These are phyloP conservation scores for Drosophila trichaetosa DNA, from an alignment of 2,888 invertebrate genomes.

Conservation along the genomic window DNA sequence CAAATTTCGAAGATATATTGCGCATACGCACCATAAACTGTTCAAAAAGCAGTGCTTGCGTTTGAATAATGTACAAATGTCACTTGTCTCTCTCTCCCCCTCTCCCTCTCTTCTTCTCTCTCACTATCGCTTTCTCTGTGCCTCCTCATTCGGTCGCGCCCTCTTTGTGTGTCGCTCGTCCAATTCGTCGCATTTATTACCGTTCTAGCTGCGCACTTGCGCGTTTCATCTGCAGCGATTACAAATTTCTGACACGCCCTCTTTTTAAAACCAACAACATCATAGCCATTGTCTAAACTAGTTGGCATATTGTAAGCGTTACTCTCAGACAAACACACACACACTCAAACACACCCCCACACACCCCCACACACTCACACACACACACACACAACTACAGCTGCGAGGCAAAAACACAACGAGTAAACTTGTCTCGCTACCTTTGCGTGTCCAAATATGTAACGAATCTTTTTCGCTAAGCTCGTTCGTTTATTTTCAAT, in stretches of 20 bases:
- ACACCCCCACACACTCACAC: constrained; percentile 10
- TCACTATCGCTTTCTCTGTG: not conserved
- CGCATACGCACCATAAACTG: constrained; percentile 49
- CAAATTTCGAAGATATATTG: constrained; percentile 32
- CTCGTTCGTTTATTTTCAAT: constrained; percentile 24
- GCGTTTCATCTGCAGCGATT: constrained; percentile 57
- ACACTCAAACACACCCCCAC: constrained; percentile 14
- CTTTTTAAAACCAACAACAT: constrained; percentile 8
- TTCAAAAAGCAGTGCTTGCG: constrained; percentile 18
- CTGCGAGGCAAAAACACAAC: constrained; percentile 10
- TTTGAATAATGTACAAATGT: constrained; percentile 34
- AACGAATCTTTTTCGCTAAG: constrained; percentile 17
- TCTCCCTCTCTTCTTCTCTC: constrained; percentile 12
- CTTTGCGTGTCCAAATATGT: constrained; percentile 34
- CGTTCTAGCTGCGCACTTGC: constrained; percentile 83
- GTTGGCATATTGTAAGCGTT: constrained; percentile 50
- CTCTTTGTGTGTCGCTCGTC: constrained; percentile 65
- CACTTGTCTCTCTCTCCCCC: constrained; percentile 24
- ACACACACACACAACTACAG: not conserved
- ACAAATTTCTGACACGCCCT: constrained; percentile 10
- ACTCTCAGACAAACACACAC: constrained; percentile 18
- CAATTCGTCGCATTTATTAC: constrained; percentile 82
- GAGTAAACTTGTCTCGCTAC: constrained; percentile 39
- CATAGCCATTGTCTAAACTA: constrained; percentile 25
- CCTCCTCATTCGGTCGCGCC: not conserved